A percentile compares a stretch with the other conserved stretches of the same genome.
Evolutionary conservation across 2,888 invertebrate genomes (phyloP).

Genomic region (Papilio demoleus): DNA sequence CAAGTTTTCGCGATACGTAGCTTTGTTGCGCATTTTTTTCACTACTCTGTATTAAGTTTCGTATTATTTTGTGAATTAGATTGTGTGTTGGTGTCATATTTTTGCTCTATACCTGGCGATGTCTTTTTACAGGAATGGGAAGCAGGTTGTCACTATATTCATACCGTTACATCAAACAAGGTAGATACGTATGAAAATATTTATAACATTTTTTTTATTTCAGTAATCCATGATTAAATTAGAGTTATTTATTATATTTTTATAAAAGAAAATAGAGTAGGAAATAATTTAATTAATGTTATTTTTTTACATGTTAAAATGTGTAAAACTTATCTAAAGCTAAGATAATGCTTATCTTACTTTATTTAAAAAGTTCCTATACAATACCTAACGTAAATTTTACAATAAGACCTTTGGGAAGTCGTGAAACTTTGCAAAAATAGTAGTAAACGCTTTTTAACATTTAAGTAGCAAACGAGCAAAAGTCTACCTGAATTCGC

Average conservation of each 20-base stretch:
- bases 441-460: too few relatives aligned
- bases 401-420: too few relatives aligned
- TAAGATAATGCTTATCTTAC: too few relatives aligned
- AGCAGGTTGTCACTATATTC: constrained; percentile 62
- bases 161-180: not conserved
- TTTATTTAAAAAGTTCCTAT: too few relatives aligned
- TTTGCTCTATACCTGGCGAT: constrained; percentile 65
- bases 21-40: constrained; percentile 77
- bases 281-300: not conserved
- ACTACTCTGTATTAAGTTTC: constrained; percentile 78
- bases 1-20: constrained; percentile 68
- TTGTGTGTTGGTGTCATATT: constrained; percentile 78
- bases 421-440: too few relatives aligned
- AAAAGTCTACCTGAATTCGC: too few relatives aligned
- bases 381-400: too few relatives aligned
- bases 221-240: too few relatives aligned
- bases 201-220: not conserved
- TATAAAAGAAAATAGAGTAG: not conserved
- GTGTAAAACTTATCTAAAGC: too few relatives aligned
- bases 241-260: not conserved
- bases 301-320: too few relatives aligned
- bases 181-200: not conserved
- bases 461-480: too few relatives aligned
- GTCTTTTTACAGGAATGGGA: constrained; percentile 59
- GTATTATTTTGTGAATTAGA: constrained; percentile 83